Percentiles rank a stretch among this genome's conserved stretches.
Conservation (phyloP, 2,888 invertebrate species). For the Dasypolia templi region DNA sequence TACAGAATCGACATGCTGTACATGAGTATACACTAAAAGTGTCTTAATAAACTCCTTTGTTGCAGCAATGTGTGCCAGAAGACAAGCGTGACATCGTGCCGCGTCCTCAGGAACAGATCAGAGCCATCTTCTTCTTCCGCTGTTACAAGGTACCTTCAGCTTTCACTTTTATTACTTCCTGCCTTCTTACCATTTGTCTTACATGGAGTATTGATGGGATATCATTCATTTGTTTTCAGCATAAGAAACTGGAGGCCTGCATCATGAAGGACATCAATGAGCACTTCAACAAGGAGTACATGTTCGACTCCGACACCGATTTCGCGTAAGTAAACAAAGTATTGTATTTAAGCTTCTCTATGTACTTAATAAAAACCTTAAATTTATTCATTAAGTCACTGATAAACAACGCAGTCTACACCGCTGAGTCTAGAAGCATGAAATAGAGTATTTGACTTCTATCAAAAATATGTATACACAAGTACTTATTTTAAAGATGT, state of each 20-base stretch:
- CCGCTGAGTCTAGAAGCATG: too few relatives aligned
- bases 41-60: constrained; percentile 55
- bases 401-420: too few relatives aligned
- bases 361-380: too few relatives aligned
- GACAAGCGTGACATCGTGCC: constrained; percentile 91
- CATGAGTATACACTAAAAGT: neutral
- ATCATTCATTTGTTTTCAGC: constrained; percentile 78
- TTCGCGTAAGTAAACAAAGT: constrained; percentile 79
- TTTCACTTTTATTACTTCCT: neutral
- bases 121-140: constrained; percentile 93
- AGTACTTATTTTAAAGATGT: too few relatives aligned
- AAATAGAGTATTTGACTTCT: too few relatives aligned
- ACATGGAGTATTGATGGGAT: neutral
- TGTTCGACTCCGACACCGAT: constrained; percentile 89
- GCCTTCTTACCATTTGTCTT: neutral
- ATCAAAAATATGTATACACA: too few relatives aligned
- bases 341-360: neutral
- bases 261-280: constrained; percentile 93
- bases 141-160: constrained; percentile 91
- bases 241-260: constrained; percentile 93
- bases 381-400: too few relatives aligned
- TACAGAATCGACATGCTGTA: too few relatives aligned
- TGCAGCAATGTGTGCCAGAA: constrained; percentile 93
- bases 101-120: constrained; percentile 91
- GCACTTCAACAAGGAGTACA: constrained; percentile 91